These are phyloP conservation scores for Pachydiplax longipennis DNA, from an alignment of 2,888 invertebrate genomes.

Conservation along the genomic window DNA sequence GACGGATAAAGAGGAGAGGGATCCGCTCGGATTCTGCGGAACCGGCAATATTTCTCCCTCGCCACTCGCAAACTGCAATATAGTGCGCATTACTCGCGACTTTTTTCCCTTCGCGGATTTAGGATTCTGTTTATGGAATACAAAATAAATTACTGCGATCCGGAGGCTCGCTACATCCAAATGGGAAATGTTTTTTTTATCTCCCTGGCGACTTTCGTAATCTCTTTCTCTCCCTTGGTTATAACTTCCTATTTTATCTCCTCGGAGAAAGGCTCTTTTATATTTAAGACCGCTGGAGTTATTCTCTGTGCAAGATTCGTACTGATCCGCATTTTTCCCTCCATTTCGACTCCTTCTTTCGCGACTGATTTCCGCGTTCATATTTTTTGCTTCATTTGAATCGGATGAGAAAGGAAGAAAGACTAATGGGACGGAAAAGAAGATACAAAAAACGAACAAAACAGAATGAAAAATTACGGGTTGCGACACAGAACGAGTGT, in stretches of 20 bases:
- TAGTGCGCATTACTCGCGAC: background rate
- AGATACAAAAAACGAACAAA: background rate
- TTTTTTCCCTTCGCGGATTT: background rate
- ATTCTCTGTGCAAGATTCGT: background rate
- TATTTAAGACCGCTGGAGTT: background rate
- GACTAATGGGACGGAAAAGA: background rate
- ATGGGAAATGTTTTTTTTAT: background rate
- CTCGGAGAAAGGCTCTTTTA: background rate
- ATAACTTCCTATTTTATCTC: background rate
- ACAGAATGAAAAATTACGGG: too few species aligned
- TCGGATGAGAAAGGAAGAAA: background rate
- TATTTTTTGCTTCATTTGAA: background rate
- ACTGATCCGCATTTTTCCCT: background rate
- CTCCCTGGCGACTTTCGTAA: background rate
- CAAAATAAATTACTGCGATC: background rate
- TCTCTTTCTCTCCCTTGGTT: background rate
- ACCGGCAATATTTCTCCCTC: conserved; percentile 40
- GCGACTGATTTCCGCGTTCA: background rate
- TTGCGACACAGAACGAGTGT: too few species aligned
- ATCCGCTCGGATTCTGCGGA: conserved; percentile 40
- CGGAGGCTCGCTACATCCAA: background rate
- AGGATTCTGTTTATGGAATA: background rate
- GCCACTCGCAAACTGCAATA: conserved; percentile 40
- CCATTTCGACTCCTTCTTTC: background rate
- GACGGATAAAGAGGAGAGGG: conserved; percentile 17